Base-by-base conservation (phyloP, 2,113 vertebrate species). In the Prinia subflava region DNA sequence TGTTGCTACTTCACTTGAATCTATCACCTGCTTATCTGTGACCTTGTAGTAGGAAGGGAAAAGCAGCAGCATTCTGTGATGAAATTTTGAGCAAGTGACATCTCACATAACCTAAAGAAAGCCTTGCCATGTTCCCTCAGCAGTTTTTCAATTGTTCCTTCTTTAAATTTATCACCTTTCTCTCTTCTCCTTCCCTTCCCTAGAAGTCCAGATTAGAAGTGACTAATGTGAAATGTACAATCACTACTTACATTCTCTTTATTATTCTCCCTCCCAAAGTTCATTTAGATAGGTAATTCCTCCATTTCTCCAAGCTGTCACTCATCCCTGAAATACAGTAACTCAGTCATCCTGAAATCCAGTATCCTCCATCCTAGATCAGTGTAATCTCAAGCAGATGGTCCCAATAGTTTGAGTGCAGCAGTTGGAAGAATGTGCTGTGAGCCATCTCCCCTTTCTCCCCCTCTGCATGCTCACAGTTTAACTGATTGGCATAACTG, bases 401-500 rank as follows among this genome's bases (percentile, higher is more conserved):
- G 89, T 56, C 81, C 42, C 83, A 70, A 42, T 19, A 65, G 80
- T 83, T 70, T 35, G 67, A 41, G 8, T 35, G 76, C 55, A 83
- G 91, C 87, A 92, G 65, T 78, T 83, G 69, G 64, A 74, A 60
- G 71, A 55, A 47, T 2, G 1, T 67, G 57, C 65, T 8, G 6
- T 76, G 30, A 90, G 69, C 84, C 42, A 6, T 27, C 35, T 53
- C 83, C 68, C 83, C 76, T 71, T 75, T 87, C 73, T 35, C 86
- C 60, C 80, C 64, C 82, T 78, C 86, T 83, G 64, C 69, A 8
- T 16, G 39, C 70, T 91, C 75, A 57, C 73, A 87, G 35, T 50
- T 30, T 52, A 52, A 79, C 20, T 83, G 92, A 95, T 23, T 85
- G 88, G 85, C 82, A 21, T 83, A 94, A 94, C 82, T 95, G 92